Conservation (phyloP, 2,888 invertebrate genomes). For the Automeris io region DNA sequence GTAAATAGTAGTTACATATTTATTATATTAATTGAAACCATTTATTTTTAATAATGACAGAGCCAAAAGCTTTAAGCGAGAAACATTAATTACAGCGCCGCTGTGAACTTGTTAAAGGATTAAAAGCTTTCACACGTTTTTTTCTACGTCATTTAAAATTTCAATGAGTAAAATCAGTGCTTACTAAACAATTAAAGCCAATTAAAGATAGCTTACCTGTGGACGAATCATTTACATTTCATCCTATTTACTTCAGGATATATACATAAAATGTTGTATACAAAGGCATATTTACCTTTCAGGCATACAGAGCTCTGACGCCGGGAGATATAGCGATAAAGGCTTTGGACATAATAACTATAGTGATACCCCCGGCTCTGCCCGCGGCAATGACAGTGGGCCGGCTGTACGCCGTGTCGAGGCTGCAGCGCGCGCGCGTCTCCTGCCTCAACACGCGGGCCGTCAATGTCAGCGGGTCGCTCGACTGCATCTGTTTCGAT, state of each 20-base stretch:
- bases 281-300: conserved; percentile 20
- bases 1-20: too few relatives aligned
- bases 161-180: too few relatives aligned
- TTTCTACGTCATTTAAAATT: too few relatives aligned
- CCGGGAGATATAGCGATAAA: conserved; percentile 82
- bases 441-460: conserved; percentile 95
- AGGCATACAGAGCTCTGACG: conserved; percentile 79
- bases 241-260: too few relatives aligned
- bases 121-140: too few relatives aligned
- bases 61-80: too few relatives aligned
- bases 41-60: too few relatives aligned
- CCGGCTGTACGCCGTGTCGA: conserved; percentile 90
- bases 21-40: too few relatives aligned
- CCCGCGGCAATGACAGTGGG: conserved; percentile 99
- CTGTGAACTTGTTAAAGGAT: too few relatives aligned
- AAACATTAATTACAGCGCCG: too few relatives aligned
- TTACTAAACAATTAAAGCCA: neutral
- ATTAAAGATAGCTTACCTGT: neutral
- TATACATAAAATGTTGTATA: too few relatives aligned
- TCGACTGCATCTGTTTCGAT: conserved; percentile 94
- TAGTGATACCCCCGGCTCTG: conserved; percentile 95
- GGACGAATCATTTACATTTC: too few relatives aligned
- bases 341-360: conserved; percentile 94
- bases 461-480: conserved; percentile 94
- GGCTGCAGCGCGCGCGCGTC: conserved; percentile 86